Evolutionary conservation across 2,113 vertebrate species (phyloP).

Genomic region (Boulengeromyrus knoepffleri): DNA sequence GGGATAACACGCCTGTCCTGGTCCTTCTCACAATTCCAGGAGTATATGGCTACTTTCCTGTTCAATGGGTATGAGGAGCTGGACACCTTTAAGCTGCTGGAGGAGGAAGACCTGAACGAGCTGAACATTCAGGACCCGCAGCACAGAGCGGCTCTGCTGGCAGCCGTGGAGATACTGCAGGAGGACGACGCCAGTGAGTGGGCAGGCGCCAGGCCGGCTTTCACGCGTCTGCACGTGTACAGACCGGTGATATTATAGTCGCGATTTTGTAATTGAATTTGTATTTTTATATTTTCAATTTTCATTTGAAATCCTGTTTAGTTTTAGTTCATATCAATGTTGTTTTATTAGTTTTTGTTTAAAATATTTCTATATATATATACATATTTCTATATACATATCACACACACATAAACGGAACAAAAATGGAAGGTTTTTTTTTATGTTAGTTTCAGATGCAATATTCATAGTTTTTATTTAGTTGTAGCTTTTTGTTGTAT

Average conservation of each 20-base stretch:
- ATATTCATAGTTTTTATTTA: background rate
- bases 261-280: background rate
- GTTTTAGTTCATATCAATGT: background rate
- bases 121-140: conserved; percentile 84
- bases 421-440: background rate
- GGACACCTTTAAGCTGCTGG: conserved; percentile 90
- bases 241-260: too few relatives aligned
- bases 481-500: background rate
- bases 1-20: background rate
- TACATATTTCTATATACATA: too few relatives aligned
- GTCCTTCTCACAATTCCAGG: conserved; percentile 51
- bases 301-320: background rate
- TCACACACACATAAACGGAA: too few relatives aligned
- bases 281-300: background rate
- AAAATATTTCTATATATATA: background rate
- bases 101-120: conserved; percentile 93
- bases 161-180: conserved; percentile 88
- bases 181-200: conserved; percentile 89
- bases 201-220: too few relatives aligned
- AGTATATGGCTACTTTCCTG: conserved; percentile 92
- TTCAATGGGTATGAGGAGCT: conserved; percentile 96
- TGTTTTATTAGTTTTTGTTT: too few relatives aligned
- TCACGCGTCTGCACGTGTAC: background rate
- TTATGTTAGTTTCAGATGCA: background rate
- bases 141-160: conserved; percentile 84